Percentiles rank a stretch among this genome's conserved stretches.
phyloP scores from a whole-genome alignment of 2,797 vertebrate species.

The Columba guinea region DNA sequence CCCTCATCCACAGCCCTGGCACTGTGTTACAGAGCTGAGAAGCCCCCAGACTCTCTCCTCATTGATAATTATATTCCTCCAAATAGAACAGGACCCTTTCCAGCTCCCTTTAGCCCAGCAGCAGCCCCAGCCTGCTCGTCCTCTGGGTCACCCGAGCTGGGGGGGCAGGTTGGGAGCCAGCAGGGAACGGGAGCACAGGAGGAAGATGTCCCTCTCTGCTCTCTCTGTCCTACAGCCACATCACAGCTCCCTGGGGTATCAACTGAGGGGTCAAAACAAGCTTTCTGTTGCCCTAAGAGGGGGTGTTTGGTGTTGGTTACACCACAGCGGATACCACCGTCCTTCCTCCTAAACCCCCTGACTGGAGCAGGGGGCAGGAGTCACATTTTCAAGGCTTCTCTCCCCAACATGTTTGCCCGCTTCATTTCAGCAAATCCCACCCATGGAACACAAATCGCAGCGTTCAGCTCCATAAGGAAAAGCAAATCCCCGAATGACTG shows the following conservation, averaged over 20 bases:
- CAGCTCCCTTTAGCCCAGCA: background rate
- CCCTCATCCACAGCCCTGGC: background rate
- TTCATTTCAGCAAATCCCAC: background rate
- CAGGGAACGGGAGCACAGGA: background rate
- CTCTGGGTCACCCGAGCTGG: background rate
- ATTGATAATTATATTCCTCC: background rate
- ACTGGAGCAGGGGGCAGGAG: background rate
- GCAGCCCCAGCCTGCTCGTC: background rate
- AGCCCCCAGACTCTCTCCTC: background rate
- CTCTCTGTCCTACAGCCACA: background rate
- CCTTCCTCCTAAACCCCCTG: background rate
- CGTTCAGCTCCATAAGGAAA: background rate
- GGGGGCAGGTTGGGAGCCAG: background rate
- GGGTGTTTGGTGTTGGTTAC: background rate
- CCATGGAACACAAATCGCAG: fast-evolving
- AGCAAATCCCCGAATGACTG: fast-evolving
- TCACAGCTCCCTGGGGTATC: background rate
- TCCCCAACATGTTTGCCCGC: fast-evolving
- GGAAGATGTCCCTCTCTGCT: background rate
- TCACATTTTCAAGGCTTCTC: background rate
- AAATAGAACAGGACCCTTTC: background rate
- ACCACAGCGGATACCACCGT: background rate
- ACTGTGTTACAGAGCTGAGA: background rate
- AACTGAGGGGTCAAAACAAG: fast-evolving
- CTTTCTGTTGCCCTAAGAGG: background rate